These are phyloP conservation scores for Nasonovia ribisnigri DNA, from an alignment of 2,888 invertebrate species.

Conservation along the genomic window DNA sequence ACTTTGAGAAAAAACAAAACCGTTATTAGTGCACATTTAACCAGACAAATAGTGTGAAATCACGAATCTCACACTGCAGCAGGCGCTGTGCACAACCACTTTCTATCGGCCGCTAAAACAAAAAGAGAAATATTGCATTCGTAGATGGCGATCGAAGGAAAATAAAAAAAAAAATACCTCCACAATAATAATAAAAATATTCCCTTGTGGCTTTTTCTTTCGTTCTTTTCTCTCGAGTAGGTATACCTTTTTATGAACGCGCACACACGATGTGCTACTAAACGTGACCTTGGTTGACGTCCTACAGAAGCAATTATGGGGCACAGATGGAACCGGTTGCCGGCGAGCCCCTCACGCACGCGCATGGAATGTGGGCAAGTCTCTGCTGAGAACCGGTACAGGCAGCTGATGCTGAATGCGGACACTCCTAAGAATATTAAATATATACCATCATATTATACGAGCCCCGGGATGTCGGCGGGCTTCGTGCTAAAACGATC, in stretches of 20 bases:
- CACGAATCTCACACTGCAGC: conserved; percentile 15
- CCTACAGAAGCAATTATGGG: conserved; percentile 57
- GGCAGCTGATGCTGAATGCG: conserved; percentile 61
- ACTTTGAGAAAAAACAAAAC: neutral
- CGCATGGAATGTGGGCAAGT: conserved; percentile 57
- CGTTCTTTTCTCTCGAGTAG: conserved; percentile 24
- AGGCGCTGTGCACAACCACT: conserved; percentile 30
- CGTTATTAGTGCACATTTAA: conserved; percentile 27
- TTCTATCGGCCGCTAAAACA: conserved; percentile 47
- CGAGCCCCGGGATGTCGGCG: conserved; percentile 22
- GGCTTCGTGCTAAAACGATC: conserved; percentile 43
- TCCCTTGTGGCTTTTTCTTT: conserved; percentile 39
- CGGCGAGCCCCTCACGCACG: conserved; percentile 32
- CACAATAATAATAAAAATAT: neutral
- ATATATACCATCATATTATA: neutral
- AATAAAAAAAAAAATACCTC: conserved; percentile 42
- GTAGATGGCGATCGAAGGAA: neutral
- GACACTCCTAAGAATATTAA: conserved; percentile 46
- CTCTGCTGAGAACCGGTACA: conserved; percentile 57
- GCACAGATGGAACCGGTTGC: conserved; percentile 58
- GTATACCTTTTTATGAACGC: neutral
- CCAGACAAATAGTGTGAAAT: conserved; percentile 43
- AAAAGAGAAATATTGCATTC: conserved; percentile 34
- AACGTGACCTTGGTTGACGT: conserved; percentile 62
- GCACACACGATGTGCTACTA: conserved; percentile 37